Evolutionary conservation across 2,888 invertebrate species (phyloP).

Genomic region (Cinara cedri): DNA sequence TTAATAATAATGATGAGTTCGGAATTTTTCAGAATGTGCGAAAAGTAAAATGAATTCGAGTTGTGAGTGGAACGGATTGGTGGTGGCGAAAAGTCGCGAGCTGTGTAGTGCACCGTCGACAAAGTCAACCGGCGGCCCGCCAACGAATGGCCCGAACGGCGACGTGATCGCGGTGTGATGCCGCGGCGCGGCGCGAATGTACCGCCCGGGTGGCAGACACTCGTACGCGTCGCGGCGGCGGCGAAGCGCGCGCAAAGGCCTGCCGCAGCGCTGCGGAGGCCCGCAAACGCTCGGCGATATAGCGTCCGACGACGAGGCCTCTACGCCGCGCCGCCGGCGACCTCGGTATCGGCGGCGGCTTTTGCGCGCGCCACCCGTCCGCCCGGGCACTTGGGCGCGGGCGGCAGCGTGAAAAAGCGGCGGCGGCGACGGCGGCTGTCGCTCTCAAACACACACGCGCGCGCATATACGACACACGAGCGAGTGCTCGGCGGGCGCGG

Average conservation of each 20-base stretch:
- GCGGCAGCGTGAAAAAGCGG: conserved; percentile 46
- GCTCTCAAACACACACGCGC: not conserved
- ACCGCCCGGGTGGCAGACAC: conserved; percentile 13
- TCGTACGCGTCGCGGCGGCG: not conserved
- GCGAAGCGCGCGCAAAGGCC: conserved; percentile 29
- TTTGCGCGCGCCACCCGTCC: conserved; percentile 31
- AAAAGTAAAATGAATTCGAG: not conserved
- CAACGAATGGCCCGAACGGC: conserved; percentile 23
- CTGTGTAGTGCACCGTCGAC: conserved; percentile 13
- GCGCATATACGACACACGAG: not conserved
- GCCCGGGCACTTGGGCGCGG: conserved; percentile 12
- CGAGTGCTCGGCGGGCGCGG: not conserved
- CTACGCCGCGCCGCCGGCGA: not conserved
- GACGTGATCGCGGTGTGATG: not conserved
- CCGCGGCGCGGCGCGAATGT: conserved; percentile 1
- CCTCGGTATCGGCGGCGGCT: conserved; percentile 12
- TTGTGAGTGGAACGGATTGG: not conserved
- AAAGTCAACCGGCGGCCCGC: conserved; percentile 31
- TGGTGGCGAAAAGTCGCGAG: not conserved
- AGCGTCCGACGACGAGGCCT: not conserved
- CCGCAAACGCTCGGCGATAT: conserved; percentile 11
- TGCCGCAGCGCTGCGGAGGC: not conserved
- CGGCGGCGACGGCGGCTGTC: conserved; percentile 9
- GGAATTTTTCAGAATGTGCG: too few relatives aligned
- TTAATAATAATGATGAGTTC: not conserved